phyloP scores from a whole-genome alignment of 64 coral and sea anemone species.

The Catalaphyllia jardinei region DNA sequence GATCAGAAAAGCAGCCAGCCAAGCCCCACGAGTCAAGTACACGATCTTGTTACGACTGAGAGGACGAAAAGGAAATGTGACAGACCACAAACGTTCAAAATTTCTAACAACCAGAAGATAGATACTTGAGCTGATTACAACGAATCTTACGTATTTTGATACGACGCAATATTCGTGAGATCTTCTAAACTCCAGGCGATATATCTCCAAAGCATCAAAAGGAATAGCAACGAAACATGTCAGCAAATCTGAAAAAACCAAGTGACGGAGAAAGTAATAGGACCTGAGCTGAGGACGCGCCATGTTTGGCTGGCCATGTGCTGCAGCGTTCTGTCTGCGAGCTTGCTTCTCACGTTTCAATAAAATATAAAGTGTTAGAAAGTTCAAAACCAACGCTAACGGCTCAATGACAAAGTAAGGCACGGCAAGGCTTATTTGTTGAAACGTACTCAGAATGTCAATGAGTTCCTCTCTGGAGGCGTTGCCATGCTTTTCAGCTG shows the following conservation, averaged over 20 bases:
- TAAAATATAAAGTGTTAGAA: not conserved
- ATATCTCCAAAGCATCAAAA: conserved; percentile 8
- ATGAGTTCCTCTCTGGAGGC: conserved; percentile 9
- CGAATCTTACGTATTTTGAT: conserved; percentile 10
- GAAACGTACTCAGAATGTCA: not conserved
- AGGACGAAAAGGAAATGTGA: not conserved
- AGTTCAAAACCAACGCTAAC: not conserved
- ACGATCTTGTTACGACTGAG: not conserved
- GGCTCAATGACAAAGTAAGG: conserved; percentile 28
- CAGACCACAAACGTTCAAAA: conserved; percentile 12
- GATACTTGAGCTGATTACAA: not conserved
- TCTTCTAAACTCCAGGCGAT: conserved; percentile 6
- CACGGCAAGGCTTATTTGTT: not conserved
- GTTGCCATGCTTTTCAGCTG: not conserved
- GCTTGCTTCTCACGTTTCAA: not conserved
- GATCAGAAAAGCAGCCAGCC: not conserved
- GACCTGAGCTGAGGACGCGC: not conserved
- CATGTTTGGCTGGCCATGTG: not conserved
- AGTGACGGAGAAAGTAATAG: conserved; percentile 6
- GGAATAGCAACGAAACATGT: conserved; percentile 13
- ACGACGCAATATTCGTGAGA: conserved; percentile 1
- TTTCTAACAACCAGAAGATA: conserved; percentile 4
- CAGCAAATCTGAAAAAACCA: conserved; percentile 11
- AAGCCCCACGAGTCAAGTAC: not conserved
- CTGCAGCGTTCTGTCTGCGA: not conserved